These are phyloP conservation scores for Tridacna gigas DNA, from an alignment of 2,888 invertebrate species.

Conservation along the genomic window DNA sequence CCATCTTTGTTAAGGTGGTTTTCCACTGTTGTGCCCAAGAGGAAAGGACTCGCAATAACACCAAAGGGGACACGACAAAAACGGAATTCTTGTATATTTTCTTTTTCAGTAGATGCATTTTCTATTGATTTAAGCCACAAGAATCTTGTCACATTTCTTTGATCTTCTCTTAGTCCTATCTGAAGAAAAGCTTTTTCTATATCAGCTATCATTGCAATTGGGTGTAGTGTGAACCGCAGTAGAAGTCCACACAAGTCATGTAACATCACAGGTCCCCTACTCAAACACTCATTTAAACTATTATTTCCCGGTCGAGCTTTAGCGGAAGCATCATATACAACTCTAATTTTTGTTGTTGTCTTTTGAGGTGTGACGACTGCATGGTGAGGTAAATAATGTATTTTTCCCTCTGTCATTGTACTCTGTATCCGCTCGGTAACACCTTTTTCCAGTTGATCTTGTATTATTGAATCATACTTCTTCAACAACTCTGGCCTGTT, in stretches of 20 bases:
- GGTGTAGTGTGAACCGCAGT: constrained; percentile 31
- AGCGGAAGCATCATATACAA: constrained; percentile 24
- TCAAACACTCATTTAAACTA: no score
- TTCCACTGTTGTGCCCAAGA: constrained; percentile 29
- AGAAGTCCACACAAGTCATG: no score
- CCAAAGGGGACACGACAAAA: constrained; percentile 35
- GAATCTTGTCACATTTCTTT: constrained; percentile 39
- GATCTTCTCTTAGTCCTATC: constrained; percentile 27
- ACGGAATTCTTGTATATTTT: constrained; percentile 29
- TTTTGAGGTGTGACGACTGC: constrained; percentile 15
- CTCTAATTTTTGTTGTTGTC: constrained; percentile 8
- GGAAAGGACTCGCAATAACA: constrained; percentile 30
- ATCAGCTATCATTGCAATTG: constrained; percentile 29
- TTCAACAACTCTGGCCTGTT: no score
- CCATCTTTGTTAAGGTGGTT: constrained; percentile 8
- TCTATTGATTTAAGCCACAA: constrained; percentile 34
- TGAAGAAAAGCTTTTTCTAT: no score
- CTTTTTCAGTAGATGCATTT: background rate
- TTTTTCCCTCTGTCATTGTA: background rate
- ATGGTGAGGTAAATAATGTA: constrained; percentile 12
- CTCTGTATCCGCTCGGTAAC: constrained; percentile 1
- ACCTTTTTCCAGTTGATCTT: constrained; percentile 17
- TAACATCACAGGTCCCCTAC: constrained; percentile 40
- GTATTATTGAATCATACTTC: no score
- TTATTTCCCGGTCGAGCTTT: constrained; percentile 8